Evolutionary conservation across 2,797 vertebrate species (phyloP), one percentile per base, ranked within the genome.

Genomic region (Malurus leucopterus): DNA sequence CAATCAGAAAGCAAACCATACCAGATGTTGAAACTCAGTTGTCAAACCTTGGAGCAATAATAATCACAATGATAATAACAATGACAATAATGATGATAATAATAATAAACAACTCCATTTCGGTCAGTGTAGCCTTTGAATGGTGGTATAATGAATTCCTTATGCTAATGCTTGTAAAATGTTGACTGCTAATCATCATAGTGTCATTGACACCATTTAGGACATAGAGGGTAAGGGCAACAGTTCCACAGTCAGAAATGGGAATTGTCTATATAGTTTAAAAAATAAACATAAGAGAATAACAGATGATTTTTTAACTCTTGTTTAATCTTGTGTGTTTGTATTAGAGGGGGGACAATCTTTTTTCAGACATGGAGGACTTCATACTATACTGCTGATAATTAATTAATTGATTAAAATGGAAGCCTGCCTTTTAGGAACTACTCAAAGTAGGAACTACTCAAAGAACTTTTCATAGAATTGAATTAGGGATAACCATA

Each of bases 231-330:
- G 13, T 19, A 78, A 59, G n/a, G 10, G 16, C 29, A 65, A 34
- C 8, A 38, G 21, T 13, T 49, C 10, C 3, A 46, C 30, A 44
- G 29, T 26, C 9, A 51, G 11, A 27, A 79, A 57, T 9, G 11
- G 3, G 3, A 3, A 55, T 1, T 3, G 2, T 26, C 8, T 69
- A 16, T 22, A 51, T 2, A n/a, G 9, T 12, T 5, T 23, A 7
- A 75, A 86, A 86, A 58, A 44, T 12, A 65, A 57, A 22, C 1
- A 6, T 24, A 78, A 57, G 4, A n/a, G 29, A 72, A 55, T 49
- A 5, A 36, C 8, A 67, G 7, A 6, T 27, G 2, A 9, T 22
- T 21, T 21, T n/a, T 24, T 61, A 2, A 40, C 22, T 43, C 29
- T 61, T 61, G 29, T 43, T 38, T 6, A 44, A 32, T 55, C 24